These are phyloP conservation scores for Cassiopea xamachana DNA, from an alignment of 30 jellyfish, hydroid and myxozoan species.

Conservation along the genomic window DNA sequence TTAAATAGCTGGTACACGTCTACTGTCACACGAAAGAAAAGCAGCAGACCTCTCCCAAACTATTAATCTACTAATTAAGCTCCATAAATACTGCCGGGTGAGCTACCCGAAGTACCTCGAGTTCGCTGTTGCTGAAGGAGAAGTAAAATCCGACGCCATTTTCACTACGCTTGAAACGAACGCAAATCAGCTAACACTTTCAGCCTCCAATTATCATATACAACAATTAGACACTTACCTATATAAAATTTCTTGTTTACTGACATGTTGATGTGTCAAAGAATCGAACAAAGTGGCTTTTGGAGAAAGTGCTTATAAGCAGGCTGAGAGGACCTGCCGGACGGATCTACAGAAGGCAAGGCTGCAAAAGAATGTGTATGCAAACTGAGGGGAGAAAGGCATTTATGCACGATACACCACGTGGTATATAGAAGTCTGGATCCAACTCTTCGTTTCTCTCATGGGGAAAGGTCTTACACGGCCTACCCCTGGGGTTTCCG, in stretches of 20 bases:
- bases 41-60: not conserved
- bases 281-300: conserved; percentile 51
- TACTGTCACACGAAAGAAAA: not conserved
- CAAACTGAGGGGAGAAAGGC: conserved; percentile 45
- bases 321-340: conserved; percentile 53
- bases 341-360: conserved; percentile 79
- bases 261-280: conserved; percentile 39
- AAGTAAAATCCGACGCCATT: conserved; percentile 8
- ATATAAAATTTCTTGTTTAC: conserved; percentile 70
- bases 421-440: conserved; percentile 74
- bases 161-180: not conserved
- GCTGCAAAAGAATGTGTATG: conserved; percentile 64
- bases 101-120: not conserved
- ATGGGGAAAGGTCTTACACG: not conserved
- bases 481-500: not conserved
- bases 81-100: not conserved
- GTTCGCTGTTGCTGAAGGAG: not conserved
- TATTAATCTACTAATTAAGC: not conserved
- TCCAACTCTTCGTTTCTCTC: conserved; percentile 20
- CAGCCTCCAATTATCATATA: not conserved
- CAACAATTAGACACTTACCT: conserved; percentile 37
- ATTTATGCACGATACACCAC: conserved; percentile 49
- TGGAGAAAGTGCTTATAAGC: conserved; percentile 11
- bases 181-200: not conserved
- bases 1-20: not conserved